Conservation (phyloP, 1,140 invertebrate genomes). For the Ooceraea biroi region DNA sequence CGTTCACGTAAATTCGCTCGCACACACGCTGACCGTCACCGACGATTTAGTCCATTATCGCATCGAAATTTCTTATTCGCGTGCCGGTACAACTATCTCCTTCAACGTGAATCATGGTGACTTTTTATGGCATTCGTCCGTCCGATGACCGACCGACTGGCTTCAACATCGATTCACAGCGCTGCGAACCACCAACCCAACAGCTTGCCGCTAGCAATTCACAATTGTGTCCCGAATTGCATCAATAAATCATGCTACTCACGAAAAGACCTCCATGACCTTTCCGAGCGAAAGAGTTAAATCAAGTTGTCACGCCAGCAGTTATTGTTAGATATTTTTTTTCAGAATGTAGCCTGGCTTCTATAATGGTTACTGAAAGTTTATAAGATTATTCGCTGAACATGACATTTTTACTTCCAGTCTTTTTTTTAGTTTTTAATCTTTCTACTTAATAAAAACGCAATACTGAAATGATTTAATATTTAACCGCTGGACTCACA, state of each 20-base stretch:
- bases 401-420: background rate
- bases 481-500: background rate
- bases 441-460: background rate
- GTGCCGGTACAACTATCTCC: slow-evolving; percentile 13
- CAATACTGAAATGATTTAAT: background rate
- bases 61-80: slow-evolving; percentile 66
- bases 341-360: background rate
- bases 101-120: slow-evolving; percentile 33
- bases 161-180: slow-evolving; percentile 32
- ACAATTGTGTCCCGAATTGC: slow-evolving; percentile 54
- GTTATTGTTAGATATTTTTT: slow-evolving; percentile 47
- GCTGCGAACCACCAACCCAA: slow-evolving; percentile 24
- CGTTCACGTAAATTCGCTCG: slow-evolving; percentile 46
- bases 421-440: background rate
- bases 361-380: background rate
- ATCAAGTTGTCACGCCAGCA: slow-evolving; percentile 55
- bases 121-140: slow-evolving; percentile 34
- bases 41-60: slow-evolving; percentile 61
- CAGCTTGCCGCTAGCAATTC: slow-evolving; percentile 39
- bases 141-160: background rate
- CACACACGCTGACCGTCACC: background rate
- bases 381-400: slow-evolving; percentile 6
- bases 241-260: slow-evolving; percentile 57
- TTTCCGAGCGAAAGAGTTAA: slow-evolving; percentile 33
- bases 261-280: slow-evolving; percentile 30